Conservation (phyloP, 92 coral and sea anemone species). For the Metridium senile region DNA sequence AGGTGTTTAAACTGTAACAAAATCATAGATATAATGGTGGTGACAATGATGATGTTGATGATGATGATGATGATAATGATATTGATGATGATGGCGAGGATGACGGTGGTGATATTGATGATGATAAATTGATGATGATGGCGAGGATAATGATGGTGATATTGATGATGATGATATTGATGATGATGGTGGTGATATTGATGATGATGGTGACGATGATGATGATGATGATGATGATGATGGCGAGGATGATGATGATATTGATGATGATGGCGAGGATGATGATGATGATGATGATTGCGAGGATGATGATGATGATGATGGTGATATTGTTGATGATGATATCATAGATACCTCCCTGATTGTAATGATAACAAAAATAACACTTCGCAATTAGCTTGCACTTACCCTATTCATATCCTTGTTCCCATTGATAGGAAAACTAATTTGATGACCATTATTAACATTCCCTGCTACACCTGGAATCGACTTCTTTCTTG, state of each 20-base stretch:
- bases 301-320: neutral
- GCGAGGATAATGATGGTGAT: neutral
- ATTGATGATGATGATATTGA: neutral
- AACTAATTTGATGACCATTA: constrained; percentile 51
- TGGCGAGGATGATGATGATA: neutral
- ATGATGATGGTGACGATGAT: neutral
- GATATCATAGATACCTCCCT: too few species aligned
- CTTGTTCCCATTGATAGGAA: constrained; percentile 76
- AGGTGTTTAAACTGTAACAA: too few species aligned
- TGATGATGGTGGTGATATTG: neutral
- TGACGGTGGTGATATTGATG: neutral
- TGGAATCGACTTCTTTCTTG: constrained; percentile 31
- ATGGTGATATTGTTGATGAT: too few species aligned
- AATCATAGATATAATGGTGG: too few species aligned
- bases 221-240: neutral
- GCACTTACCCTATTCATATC: constrained; percentile 30
- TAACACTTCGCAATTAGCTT: too few species aligned
- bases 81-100: neutral
- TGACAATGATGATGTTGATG: neutral
- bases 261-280: neutral
- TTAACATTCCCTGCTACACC: constrained; percentile 53
- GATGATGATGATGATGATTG: neutral
- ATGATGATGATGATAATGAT: neutral
- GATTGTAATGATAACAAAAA: too few species aligned
- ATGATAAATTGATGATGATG: neutral